These are phyloP conservation scores for Sarcoramphus papa DNA, from an alignment of 2,797 vertebrate species.

Conservation along the genomic window DNA sequence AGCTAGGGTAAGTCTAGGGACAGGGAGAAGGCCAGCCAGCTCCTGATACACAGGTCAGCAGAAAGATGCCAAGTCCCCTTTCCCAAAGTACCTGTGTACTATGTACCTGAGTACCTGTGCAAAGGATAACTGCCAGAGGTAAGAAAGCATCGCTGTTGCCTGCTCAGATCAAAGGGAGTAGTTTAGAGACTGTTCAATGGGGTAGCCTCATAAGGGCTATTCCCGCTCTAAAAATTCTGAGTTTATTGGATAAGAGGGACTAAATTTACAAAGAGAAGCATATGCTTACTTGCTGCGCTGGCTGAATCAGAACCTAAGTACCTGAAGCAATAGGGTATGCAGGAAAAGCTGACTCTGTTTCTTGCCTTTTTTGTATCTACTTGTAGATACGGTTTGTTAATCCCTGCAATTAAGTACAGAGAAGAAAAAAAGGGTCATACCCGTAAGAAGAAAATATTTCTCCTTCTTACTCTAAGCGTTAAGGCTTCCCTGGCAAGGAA, in stretches of 20 bases:
- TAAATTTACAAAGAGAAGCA: not conserved
- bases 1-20: not conserved
- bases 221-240: not conserved
- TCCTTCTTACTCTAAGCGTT: not conserved
- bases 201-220: not conserved
- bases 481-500: not conserved
- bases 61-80: not conserved
- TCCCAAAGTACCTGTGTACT: not conserved
- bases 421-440: not conserved
- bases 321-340: not conserved
- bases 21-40: not conserved
- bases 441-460: not conserved
- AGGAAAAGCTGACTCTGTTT: not conserved
- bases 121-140: not conserved
- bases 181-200: fast-evolving
- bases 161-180: not conserved
- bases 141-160: not conserved
- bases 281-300: not conserved
- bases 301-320: not conserved
- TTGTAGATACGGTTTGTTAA: not conserved
- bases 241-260: not conserved
- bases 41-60: not conserved
- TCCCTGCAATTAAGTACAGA: not conserved
- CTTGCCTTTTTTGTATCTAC: not conserved
- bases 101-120: not conserved